Evolutionary conservation across 2,113 vertebrate genomes (phyloP), one percentile per base, ranked within the genome.

Genomic region (Fukomys damarensis): DNA sequence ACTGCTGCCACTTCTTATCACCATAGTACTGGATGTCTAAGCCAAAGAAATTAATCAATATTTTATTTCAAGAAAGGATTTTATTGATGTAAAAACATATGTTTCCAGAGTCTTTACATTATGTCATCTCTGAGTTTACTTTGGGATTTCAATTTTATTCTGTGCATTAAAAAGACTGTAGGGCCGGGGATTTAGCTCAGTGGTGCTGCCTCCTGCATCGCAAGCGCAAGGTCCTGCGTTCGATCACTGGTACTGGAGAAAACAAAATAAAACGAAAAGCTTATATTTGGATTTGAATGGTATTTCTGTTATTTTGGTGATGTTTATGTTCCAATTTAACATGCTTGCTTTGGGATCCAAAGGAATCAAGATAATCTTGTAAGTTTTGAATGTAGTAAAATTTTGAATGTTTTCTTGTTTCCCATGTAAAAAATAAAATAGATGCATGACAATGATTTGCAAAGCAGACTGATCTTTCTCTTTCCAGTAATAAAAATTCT

Each of bases 11-110:
- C 35, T 38, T 30, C 12, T 38, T 52, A 22, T 82, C 30, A 49
- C 4, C 65, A 49, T 6, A 76, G 19, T 41, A 30, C 17, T 63
- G 22, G 13, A 76, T 74, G 19, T 38, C 38, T 35, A 52, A 61
- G 56, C 81, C 35, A 63, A 30, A 85, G 38, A 46, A 72, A 56
- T 46, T 43, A 70, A 7, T 20, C 32, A 72, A 46, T 30, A 76
- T 81, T 96, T n/a, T 32, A 90, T 90, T 59, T 86, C n/a, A 96
- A 89, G 63, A 81, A 68, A 93, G 43, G 9, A 77, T 77, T 86
- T 91, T 84, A 41, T 26, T 65, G 32, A 16, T 58, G 79, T 3
- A 35, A 88, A 91, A 93, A 87, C 5, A 65, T 54, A 54, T 30
- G 49, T 70, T 86, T 80, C 46, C 46, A 85, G 87, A 74, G 59